These are phyloP conservation scores for Caenorhabditis sp. DNA, from an alignment of 2,888 invertebrate species.

Conservation along the genomic window DNA sequence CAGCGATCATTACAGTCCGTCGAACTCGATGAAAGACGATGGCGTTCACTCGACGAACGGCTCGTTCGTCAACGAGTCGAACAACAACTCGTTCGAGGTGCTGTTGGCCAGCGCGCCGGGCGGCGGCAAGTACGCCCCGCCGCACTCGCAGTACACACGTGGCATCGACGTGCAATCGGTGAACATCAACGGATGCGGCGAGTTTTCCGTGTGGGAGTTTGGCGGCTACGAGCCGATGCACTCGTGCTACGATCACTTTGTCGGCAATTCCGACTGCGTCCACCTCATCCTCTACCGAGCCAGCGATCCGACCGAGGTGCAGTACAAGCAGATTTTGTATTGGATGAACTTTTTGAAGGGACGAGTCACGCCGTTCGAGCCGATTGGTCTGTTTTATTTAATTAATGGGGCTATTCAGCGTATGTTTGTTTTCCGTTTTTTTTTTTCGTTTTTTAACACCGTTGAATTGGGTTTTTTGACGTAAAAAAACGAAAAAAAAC, in stretches of 20 bases:
- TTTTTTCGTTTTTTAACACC: too few relatives aligned
- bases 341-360: conserved; percentile 87
- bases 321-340: conserved; percentile 82
- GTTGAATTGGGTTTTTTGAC: too few relatives aligned
- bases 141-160: conserved; percentile 83
- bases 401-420: too few relatives aligned
- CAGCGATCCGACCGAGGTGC: conserved; percentile 83
- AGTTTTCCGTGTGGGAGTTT: conserved; percentile 86
- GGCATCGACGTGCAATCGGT: conserved; percentile 84
- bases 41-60: conserved; percentile 73
- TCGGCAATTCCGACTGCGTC: conserved; percentile 83
- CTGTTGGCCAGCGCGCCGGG: neutral
- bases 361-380: conserved; percentile 83
- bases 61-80: conserved; percentile 69
- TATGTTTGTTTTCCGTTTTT: too few relatives aligned
- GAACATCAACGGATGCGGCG: conserved; percentile 81
- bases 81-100: conserved; percentile 61
- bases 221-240: conserved; percentile 86
- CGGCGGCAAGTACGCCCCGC: conserved; percentile 36
- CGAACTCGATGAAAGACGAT: conserved; percentile 66
- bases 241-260: conserved; percentile 85
- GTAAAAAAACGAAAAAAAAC: too few relatives aligned
- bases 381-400: conserved; percentile 81
- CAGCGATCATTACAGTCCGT: conserved; percentile 71
- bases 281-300: conserved; percentile 85